These are phyloP conservation scores for Lethenteron reissneri DNA, from an alignment of 2,113 vertebrate genomes.

Conservation along the genomic window DNA sequence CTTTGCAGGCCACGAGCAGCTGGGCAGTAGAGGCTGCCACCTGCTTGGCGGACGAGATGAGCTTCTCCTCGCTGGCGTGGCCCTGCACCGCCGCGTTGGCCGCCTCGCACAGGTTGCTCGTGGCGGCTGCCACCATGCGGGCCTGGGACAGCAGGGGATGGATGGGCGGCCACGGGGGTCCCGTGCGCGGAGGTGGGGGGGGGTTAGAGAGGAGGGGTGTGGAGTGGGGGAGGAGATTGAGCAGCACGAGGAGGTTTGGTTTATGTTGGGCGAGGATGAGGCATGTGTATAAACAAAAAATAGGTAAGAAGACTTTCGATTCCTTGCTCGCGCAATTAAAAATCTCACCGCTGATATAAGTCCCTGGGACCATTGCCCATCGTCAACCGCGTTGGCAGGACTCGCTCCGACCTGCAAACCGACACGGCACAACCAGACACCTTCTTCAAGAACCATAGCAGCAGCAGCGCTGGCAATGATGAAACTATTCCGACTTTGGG, in stretches of 20 bases:
- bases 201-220: no score
- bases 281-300: no score
- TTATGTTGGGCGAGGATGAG: no score
- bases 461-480: no score
- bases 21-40: constrained; percentile 82
- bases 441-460: no score
- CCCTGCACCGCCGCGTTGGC: constrained; percentile 80
- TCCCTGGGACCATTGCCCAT: constrained; percentile 96
- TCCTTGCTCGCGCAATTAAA: no score
- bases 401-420: constrained; percentile 55
- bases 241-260: no score
- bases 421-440: not conserved
- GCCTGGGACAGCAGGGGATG: constrained; percentile 25
- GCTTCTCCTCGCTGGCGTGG: constrained; percentile 80
- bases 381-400: constrained; percentile 69
- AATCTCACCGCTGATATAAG: constrained; percentile 82
- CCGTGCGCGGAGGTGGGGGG: no score
- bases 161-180: no score
- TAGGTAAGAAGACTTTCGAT: no score
- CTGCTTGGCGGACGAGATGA: constrained; percentile 83
- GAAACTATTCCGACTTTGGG: no score
- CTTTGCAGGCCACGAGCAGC: constrained; percentile 89
- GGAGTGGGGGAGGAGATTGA: no score
- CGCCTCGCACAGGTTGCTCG: constrained; percentile 73
- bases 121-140: constrained; percentile 83